phyloP scores from a whole-genome alignment of 2,888 invertebrate species.

The Shargacucullia verbasci region DNA sequence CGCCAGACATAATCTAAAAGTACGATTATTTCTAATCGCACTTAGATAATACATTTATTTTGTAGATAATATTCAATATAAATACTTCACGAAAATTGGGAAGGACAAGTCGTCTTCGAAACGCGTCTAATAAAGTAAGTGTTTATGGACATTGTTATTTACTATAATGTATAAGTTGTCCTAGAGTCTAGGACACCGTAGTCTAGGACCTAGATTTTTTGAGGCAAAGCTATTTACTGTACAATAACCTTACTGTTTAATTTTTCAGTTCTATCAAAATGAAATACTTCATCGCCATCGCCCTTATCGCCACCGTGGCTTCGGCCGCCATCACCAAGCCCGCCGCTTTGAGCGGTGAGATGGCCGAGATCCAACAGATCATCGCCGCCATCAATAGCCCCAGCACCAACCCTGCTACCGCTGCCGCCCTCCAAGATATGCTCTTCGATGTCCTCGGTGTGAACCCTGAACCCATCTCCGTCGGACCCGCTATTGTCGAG shows the following conservation, averaged over 20 bases:
- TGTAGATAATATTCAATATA: constrained; percentile 25
- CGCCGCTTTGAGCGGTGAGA: constrained; percentile 40
- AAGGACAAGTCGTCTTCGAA: constrained; percentile 42
- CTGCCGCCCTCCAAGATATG: constrained; percentile 57
- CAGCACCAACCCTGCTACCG: constrained; percentile 73
- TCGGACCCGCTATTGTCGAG: constrained; percentile 41
- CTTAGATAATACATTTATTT: too few species aligned
- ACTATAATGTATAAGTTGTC: not conserved
- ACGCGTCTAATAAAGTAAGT: constrained; percentile 40
- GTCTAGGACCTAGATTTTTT: too few species aligned
- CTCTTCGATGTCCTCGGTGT: constrained; percentile 36
- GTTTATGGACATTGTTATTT: not conserved
- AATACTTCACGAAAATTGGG: constrained; percentile 3
- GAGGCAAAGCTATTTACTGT: not conserved
- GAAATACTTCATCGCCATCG: constrained; percentile 76
- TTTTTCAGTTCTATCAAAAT: constrained; percentile 64
- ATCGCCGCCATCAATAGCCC: constrained; percentile 73
- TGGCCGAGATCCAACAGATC: constrained; percentile 64
- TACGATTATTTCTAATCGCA: constrained; percentile 21
- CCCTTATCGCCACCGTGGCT: constrained; percentile 73
- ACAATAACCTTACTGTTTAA: not conserved
- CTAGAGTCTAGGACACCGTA: too few species aligned
- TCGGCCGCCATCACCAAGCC: constrained; percentile 63
- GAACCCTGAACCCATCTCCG: constrained; percentile 40
- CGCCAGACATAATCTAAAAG: constrained; percentile 13